These are phyloP conservation scores for Perizoma flavofasciatum DNA, from an alignment of 2,888 invertebrate species.

Conservation along the genomic window DNA sequence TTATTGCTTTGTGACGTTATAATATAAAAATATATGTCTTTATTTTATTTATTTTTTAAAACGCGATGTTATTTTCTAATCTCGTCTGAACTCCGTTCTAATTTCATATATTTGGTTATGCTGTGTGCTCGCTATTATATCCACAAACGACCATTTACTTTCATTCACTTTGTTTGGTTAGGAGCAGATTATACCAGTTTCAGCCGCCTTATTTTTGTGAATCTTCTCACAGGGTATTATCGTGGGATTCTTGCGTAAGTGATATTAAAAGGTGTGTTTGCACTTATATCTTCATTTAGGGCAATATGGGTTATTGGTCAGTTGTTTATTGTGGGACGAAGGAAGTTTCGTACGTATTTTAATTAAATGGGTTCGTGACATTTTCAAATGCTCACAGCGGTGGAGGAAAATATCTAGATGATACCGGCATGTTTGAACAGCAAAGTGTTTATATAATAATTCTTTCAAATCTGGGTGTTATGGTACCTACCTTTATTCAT, in stretches of 20 bases:
- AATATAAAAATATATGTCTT: too few relatives aligned
- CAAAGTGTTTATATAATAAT: too few relatives aligned
- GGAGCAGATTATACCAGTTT: slow-evolving; percentile 53
- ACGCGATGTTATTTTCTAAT: background rate
- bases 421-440: too few relatives aligned
- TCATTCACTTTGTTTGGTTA: slow-evolving; percentile 52
- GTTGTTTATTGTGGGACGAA: background rate
- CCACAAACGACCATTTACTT: slow-evolving; percentile 44
- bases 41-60: too few relatives aligned
- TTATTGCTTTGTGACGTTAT: too few relatives aligned
- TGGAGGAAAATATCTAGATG: too few relatives aligned
- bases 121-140: slow-evolving; percentile 41
- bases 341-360: background rate
- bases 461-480: too few relatives aligned
- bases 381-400: too few relatives aligned
- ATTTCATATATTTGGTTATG: slow-evolving; percentile 17
- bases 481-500: too few relatives aligned
- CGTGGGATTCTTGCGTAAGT: slow-evolving; percentile 29
- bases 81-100: slow-evolving; percentile 5
- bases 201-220: slow-evolving; percentile 46
- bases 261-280: slow-evolving; percentile 30
- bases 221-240: slow-evolving; percentile 36
- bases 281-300: slow-evolving; percentile 24
- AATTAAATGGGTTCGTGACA: background rate
- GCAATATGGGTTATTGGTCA: background rate